Percentiles rank a stretch among this genome's conserved stretches.
Evolutionary conservation across 1,140 invertebrate genomes (phyloP).

Genomic region (Dendrolimus kikuchii): DNA sequence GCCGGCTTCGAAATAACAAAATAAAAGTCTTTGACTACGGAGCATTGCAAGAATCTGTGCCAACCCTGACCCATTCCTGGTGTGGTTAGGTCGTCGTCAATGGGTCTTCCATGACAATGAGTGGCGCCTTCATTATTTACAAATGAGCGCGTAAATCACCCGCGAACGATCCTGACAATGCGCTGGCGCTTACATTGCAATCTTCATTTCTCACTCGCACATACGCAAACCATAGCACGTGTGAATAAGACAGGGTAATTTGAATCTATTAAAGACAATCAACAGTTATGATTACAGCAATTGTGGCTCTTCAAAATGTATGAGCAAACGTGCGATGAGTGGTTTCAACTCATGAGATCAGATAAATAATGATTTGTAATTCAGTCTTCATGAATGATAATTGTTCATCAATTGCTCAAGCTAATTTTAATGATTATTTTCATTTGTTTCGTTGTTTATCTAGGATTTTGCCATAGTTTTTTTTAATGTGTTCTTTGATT

Average conservation of each 20-base stretch:
- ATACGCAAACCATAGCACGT: not conserved
- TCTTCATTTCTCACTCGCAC: conserved; percentile 11
- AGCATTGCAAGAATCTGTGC: not conserved
- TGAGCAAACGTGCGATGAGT: conserved; percentile 3
- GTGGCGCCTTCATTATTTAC: conserved; percentile 40
- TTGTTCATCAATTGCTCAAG: too few relatives aligned
- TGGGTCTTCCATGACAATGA: conserved; percentile 33
- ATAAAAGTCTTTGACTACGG: too few relatives aligned
- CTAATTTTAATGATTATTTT: too few relatives aligned
- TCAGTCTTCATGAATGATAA: too few relatives aligned
- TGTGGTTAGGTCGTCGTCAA: conserved; percentile 32
- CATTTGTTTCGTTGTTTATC: too few relatives aligned
- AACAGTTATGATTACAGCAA: conserved; percentile 6
- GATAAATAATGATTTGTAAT: too few relatives aligned
- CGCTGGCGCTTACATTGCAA: conserved; percentile 20
- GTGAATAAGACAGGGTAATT: conserved; percentile 6
- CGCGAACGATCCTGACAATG: conserved; percentile 24
- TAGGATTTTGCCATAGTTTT: too few relatives aligned
- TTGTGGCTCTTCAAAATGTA: conserved; percentile 21
- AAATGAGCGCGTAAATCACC: conserved; percentile 39
- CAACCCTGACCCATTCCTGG: conserved; percentile 21
- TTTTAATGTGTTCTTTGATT: too few relatives aligned
- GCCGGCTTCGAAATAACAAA: too few relatives aligned
- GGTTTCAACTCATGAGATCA: too few relatives aligned
- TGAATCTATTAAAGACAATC: not conserved